Percentiles rank a stretch among this genome's conserved stretches.
phyloP scores from a whole-genome alignment of 2,888 invertebrate species.

The Diarsia brunnea region DNA sequence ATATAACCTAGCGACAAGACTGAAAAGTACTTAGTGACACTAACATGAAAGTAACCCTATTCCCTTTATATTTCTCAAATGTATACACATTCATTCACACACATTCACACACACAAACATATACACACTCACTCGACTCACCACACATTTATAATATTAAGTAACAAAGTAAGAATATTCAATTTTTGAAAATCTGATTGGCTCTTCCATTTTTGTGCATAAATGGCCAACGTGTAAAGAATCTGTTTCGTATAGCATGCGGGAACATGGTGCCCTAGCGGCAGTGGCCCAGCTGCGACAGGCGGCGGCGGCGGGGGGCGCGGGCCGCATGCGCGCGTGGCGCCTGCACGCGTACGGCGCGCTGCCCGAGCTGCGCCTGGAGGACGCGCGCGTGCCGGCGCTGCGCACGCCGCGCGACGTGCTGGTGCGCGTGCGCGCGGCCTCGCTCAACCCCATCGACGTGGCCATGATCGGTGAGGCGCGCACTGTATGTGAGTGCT shows the following conservation, averaged over 20 bases:
- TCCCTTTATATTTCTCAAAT: too few relatives aligned
- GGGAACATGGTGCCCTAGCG: slow-evolving; percentile 24
- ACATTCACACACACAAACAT: too few relatives aligned
- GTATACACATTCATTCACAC: too few relatives aligned
- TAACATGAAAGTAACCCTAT: too few relatives aligned
- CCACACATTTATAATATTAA: too few relatives aligned
- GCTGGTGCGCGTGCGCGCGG: slow-evolving; percentile 95
- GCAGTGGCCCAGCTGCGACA: slow-evolving; percentile 31
- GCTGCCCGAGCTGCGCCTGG: slow-evolving; percentile 91
- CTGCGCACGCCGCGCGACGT: slow-evolving; percentile 94
- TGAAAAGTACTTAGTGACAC: too few relatives aligned
- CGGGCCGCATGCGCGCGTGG: slow-evolving; percentile 94
- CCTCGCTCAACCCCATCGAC: slow-evolving; percentile 98
- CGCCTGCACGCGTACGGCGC: slow-evolving; percentile 95
- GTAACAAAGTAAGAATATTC: background rate
- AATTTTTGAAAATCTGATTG: too few relatives aligned
- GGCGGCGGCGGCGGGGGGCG: slow-evolving; percentile 37
- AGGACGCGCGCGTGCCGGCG: slow-evolving; percentile 92
- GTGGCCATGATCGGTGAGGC: slow-evolving; percentile 94
- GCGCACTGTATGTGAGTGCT: too few relatives aligned
- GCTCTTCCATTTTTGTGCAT: background rate
- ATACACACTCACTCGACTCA: too few relatives aligned
- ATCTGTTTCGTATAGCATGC: slow-evolving; percentile 21
- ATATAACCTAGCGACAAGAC: too few relatives aligned
- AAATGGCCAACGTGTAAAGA: background rate